Conservation (phyloP, 2,888 invertebrate species). For the Drosophila peninsularis region DNA sequence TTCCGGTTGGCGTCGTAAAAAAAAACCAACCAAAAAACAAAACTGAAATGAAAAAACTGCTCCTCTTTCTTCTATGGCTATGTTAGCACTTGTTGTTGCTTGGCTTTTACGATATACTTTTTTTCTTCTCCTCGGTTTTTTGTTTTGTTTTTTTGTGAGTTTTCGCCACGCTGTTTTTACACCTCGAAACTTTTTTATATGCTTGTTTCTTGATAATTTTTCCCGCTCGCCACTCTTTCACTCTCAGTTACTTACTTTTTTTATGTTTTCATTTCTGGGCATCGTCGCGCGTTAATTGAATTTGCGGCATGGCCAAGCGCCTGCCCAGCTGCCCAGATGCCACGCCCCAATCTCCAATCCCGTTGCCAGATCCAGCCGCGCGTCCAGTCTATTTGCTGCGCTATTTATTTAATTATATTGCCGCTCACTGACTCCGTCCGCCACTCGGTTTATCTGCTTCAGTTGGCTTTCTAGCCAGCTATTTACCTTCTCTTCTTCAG, state of each 20-base stretch:
- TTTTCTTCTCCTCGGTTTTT: conserved; percentile 1
- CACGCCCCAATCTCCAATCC: conserved; percentile 12
- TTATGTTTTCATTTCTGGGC: conserved; percentile 53
- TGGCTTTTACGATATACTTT: conserved; percentile 56
- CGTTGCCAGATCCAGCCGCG: conserved; percentile 2
- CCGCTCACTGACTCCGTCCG: conserved; percentile 20
- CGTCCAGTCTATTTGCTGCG: conserved; percentile 47
- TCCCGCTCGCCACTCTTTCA: conserved; percentile 16
- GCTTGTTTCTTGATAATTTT: conserved; percentile 53
- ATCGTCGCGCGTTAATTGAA: conserved; percentile 65
- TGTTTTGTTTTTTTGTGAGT: conserved; percentile 7
- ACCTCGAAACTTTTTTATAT: conserved; percentile 58
- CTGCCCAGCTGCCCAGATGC: conserved; percentile 20
- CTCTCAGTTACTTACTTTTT: conserved; percentile 19
- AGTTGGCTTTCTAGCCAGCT: conserved; percentile 48
- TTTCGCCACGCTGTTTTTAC: conserved; percentile 59
- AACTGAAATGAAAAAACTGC: conserved; percentile 43
- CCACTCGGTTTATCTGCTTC: conserved; percentile 18
- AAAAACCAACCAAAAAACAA: conserved; percentile 3
- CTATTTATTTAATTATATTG: conserved; percentile 72
- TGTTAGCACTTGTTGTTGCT: conserved; percentile 45
- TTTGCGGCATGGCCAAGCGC: conserved; percentile 61
- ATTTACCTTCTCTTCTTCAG: conserved; percentile 15
- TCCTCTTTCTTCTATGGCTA: conserved; percentile 50
- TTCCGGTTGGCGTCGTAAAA: conserved; percentile 66